These are phyloP conservation scores for Mesodorylaimus sp. DNA, from an alignment of 2,888 invertebrate species.

Conservation along the genomic window DNA sequence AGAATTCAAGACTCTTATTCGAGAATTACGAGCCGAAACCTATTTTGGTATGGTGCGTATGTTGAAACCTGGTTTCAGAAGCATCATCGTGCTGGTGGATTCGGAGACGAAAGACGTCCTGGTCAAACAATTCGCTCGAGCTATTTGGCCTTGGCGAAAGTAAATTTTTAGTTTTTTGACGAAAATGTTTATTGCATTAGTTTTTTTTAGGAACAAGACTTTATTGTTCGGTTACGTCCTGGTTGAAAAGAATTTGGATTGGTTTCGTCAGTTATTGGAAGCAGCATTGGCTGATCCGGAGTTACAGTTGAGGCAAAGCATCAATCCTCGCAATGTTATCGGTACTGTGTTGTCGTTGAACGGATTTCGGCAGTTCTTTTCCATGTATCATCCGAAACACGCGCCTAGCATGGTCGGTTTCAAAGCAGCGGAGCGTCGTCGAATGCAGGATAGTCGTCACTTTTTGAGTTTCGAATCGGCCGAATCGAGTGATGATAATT, in stretches of 20 bases:
- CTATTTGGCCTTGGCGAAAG: slow-evolving; percentile 88
- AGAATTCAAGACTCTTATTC: slow-evolving; percentile 45
- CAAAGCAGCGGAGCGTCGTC: not conserved
- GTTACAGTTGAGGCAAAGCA: slow-evolving; percentile 36
- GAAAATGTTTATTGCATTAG: not conserved
- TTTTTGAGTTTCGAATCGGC: too few relatives aligned
- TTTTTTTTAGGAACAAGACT: slow-evolving; percentile 62
- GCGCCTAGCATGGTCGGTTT: slow-evolving; percentile 28
- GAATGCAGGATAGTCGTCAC: not conserved
- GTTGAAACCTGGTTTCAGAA: slow-evolving; percentile 81
- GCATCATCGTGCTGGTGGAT: slow-evolving; percentile 73
- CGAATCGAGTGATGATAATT: too few relatives aligned
- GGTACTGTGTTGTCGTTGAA: slow-evolving; percentile 88
- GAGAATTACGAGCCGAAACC: slow-evolving; percentile 79
- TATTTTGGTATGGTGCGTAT: slow-evolving; percentile 80
- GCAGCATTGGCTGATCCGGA: slow-evolving; percentile 59
- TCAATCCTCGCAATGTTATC: slow-evolving; percentile 87
- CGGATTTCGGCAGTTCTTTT: slow-evolving; percentile 90
- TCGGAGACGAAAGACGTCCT: slow-evolving; percentile 64
- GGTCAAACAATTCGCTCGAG: slow-evolving; percentile 71
- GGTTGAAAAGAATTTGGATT: slow-evolving; percentile 71
- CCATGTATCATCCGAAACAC: slow-evolving; percentile 93
- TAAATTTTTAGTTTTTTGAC: slow-evolving; percentile 38
- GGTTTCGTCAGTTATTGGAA: slow-evolving; percentile 77
- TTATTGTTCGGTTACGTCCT: slow-evolving; percentile 80